These are phyloP conservation scores for Osmoderma eremita DNA, from an alignment of 2,888 invertebrate genomes.

Conservation along the genomic window DNA sequence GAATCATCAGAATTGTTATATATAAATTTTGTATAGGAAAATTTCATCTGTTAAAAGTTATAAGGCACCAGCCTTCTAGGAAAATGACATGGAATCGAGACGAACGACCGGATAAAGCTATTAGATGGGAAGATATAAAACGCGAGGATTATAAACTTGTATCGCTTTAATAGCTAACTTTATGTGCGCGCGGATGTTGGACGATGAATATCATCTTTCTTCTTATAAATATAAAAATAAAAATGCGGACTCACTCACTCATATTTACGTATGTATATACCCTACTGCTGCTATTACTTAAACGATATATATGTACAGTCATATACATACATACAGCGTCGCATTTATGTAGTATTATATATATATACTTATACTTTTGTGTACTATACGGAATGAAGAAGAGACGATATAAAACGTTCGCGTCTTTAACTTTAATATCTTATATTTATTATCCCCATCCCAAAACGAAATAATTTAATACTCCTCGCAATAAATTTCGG, in stretches of 20 bases:
- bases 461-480: conserved; percentile 64
- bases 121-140: conserved; percentile 60
- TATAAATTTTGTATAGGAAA: too few species aligned
- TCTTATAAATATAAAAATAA: conserved; percentile 60
- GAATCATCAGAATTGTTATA: too few species aligned
- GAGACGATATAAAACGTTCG: conserved; percentile 56
- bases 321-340: too few species aligned
- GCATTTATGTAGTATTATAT: not conserved
- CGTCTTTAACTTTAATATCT: conserved; percentile 63
- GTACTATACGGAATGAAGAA: conserved; percentile 27
- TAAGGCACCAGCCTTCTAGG: too few species aligned
- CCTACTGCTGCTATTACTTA: not conserved
- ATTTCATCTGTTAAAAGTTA: too few species aligned
- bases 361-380: conserved; percentile 25
- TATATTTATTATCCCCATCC: conserved; percentile 63
- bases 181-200: conserved; percentile 61
- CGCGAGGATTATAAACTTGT: conserved; percentile 64
- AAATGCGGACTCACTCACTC: conserved; percentile 28
- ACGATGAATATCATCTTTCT: conserved; percentile 62
- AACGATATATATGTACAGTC: conserved; percentile 16
- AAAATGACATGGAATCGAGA: conserved; percentile 32
- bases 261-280: conserved; percentile 15
- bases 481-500: conserved; percentile 64
- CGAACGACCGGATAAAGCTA: conserved; percentile 53
- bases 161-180: conserved; percentile 63